phyloP scores from a whole-genome alignment of 2,797 vertebrate species.

The Syndactyla subalaris region DNA sequence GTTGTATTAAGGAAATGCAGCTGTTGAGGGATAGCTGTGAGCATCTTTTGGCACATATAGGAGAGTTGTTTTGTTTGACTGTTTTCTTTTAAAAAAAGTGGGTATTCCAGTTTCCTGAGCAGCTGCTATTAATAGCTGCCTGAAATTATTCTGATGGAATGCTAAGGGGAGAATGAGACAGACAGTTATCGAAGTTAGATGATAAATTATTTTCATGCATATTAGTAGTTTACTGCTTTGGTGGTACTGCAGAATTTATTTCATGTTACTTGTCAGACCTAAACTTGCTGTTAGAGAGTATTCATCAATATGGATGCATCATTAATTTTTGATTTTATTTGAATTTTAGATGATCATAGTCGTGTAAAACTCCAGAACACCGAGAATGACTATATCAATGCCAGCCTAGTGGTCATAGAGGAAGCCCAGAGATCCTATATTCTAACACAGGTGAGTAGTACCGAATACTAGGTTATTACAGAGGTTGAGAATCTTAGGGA shows the following conservation, averaged over 20 bases:
- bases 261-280: not conserved
- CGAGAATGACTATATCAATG: conserved; percentile 98
- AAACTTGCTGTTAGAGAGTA: not conserved
- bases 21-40: not conserved
- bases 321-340: conserved; percentile 27
- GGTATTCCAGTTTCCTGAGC: not conserved
- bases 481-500: not conserved
- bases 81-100: not conserved
- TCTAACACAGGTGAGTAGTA: conserved; percentile 88
- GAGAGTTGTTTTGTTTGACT: not conserved
- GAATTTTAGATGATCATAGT: conserved; percentile 92
- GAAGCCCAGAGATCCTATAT: conserved; percentile 95
- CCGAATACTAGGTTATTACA: not conserved
- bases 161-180: not conserved
- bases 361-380: conserved; percentile 91
- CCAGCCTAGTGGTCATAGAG: conserved; percentile 91
- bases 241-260: not conserved
- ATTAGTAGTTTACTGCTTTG: not conserved
- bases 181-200: not conserved
- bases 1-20: not conserved
- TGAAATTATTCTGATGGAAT: not conserved
- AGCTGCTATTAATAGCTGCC: not conserved
- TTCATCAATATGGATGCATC: not conserved
- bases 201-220: not conserved
- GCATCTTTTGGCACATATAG: not conserved